A percentile compares a stretch with the other conserved stretches of the same genome.
Evolutionary conservation across 2,797 vertebrate species (phyloP).

Genomic region (Smutsia temminckii): DNA sequence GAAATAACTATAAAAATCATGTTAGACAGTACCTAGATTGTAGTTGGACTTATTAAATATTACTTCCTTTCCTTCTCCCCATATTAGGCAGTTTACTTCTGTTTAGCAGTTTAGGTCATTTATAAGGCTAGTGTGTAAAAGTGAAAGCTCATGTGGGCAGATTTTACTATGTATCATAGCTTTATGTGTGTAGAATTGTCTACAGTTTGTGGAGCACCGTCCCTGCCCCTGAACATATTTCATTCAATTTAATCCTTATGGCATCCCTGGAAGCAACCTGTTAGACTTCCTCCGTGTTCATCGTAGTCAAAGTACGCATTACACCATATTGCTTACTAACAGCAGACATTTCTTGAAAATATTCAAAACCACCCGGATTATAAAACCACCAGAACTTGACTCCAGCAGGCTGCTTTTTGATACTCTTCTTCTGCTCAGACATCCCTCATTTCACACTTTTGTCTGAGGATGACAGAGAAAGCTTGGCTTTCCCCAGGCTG

Average conservation of each 20-base stretch:
- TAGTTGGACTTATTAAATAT: neutral
- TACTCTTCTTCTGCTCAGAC: neutral
- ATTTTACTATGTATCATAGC: neutral
- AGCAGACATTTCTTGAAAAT: neutral
- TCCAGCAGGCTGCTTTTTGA: neutral
- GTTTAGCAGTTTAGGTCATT: neutral
- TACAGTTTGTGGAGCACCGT: neutral
- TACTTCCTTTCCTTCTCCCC: neutral
- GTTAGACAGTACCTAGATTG: neutral
- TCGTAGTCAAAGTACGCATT: neutral
- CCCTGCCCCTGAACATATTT: neutral
- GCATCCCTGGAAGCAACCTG: neutral
- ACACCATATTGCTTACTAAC: neutral
- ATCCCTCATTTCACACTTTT: neutral
- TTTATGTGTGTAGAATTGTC: neutral
- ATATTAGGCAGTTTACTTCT: neutral
- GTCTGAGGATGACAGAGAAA: neutral
- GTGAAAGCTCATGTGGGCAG: neutral
- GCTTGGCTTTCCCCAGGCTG: neutral
- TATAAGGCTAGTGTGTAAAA: neutral
- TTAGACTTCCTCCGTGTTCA: neutral
- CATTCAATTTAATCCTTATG: neutral
- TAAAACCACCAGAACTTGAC: neutral
- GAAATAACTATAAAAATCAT: neutral
- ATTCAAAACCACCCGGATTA: neutral